Conservation (phyloP, 2,113 vertebrate species). For the Morone saxatilis region DNA sequence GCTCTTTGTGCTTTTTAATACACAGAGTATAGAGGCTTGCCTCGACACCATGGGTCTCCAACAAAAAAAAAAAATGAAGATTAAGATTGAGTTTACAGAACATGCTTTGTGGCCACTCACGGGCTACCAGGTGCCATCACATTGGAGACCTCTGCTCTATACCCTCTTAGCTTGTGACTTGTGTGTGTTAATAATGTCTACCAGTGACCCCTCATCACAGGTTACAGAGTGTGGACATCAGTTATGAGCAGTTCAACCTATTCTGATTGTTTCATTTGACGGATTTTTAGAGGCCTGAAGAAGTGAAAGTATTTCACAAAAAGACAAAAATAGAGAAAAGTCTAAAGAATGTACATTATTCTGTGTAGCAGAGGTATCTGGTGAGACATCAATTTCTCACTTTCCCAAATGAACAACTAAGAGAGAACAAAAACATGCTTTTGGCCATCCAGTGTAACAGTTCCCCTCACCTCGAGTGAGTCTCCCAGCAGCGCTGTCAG, state of each 20-base stretch:
- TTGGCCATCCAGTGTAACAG: neutral
- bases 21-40: neutral
- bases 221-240: neutral
- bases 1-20: too few relatives aligned
- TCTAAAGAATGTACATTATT: neutral
- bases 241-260: neutral
- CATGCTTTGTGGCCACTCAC: too few relatives aligned
- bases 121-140: too few relatives aligned
- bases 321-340: neutral
- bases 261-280: neutral
- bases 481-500: slow-evolving; percentile 81
- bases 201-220: neutral
- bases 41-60: neutral
- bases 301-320: neutral
- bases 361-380: neutral
- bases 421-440: neutral
- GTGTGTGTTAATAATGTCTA: neutral
- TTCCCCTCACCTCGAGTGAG: slow-evolving; percentile 77
- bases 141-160: too few relatives aligned
- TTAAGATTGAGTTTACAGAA: too few relatives aligned
- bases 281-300: neutral
- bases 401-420: neutral
- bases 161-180: neutral
- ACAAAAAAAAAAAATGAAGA: too few relatives aligned
- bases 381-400: neutral